Evolutionary conservation across 2,888 invertebrate genomes (phyloP).

Genomic region (Tachystola acroxantha): DNA sequence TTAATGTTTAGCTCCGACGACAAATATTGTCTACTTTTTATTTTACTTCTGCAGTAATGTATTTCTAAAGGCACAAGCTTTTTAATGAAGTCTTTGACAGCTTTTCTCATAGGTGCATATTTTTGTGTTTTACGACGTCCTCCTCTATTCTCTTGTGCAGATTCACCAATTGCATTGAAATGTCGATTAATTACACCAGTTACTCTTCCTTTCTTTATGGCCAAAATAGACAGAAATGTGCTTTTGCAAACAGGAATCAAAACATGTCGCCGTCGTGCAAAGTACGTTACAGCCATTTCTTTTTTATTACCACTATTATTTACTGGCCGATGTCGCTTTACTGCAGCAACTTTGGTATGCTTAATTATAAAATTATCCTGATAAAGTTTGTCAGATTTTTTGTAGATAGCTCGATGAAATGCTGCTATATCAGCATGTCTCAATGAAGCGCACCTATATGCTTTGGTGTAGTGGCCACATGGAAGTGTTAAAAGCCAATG

Average conservation of each 20-base stretch:
- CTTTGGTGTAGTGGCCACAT: too few species aligned
- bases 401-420: too few species aligned
- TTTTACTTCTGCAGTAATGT: constrained; percentile 16
- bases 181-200: constrained; percentile 15
- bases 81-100: constrained; percentile 17
- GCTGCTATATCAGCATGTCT: too few species aligned
- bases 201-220: constrained; percentile 17
- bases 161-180: constrained; percentile 14
- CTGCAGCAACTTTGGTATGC: too few species aligned
- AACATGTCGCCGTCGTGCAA: constrained; percentile 1
- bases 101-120: constrained; percentile 14
- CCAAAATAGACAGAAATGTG: constrained; percentile 17
- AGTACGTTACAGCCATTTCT: too few species aligned
- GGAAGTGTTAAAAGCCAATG: too few species aligned
- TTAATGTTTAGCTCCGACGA: constrained; percentile 15
- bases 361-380: too few species aligned
- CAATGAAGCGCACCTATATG: too few species aligned
- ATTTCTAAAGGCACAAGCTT: constrained; percentile 15
- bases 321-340: too few species aligned
- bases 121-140: constrained; percentile 15
- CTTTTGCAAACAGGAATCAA: constrained; percentile 17
- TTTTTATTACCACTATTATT: too few species aligned
- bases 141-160: constrained; percentile 17
- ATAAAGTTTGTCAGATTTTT: too few species aligned
- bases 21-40: constrained; percentile 18